These are phyloP conservation scores for Neoitamus cyanurus DNA, from an alignment of 2,888 invertebrate species.

Conservation along the genomic window DNA sequence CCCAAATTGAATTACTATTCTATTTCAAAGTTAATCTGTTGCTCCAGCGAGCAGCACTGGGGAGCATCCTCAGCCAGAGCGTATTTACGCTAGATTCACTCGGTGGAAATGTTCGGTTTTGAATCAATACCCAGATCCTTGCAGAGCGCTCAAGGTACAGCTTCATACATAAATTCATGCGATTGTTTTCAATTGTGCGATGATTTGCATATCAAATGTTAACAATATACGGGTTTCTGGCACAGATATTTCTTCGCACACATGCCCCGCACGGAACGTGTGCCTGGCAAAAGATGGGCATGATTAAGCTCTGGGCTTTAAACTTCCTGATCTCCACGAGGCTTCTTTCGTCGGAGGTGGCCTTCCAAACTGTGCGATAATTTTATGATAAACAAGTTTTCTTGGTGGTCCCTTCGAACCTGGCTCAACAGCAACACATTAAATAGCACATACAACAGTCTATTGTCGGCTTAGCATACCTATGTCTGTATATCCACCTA, in stretches of 20 bases:
- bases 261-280: conserved; percentile 22
- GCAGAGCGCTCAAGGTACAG: conserved; percentile 46
- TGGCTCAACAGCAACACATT: not conserved
- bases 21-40: conserved; percentile 37
- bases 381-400: conserved; percentile 38
- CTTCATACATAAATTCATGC: conserved; percentile 57
- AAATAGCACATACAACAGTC: not conserved
- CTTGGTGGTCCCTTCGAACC: not conserved
- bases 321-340: conserved; percentile 21
- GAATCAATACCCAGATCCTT: conserved; percentile 25
- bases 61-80: not conserved
- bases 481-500: not conserved
- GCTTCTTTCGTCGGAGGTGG: not conserved
- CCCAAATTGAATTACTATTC: conserved; percentile 32
- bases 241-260: conserved; percentile 51
- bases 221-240: conserved; percentile 52
- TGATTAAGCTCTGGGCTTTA: conserved; percentile 28
- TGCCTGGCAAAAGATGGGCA: not conserved
- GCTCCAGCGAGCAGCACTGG: not conserved
- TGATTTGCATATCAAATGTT: conserved; percentile 57
- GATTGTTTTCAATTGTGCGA: conserved; percentile 57
- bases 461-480: not conserved
- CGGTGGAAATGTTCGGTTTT: not conserved
- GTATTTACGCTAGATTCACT: not conserved
- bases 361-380: conserved; percentile 6